Evolutionary conservation across 1,140 invertebrate genomes (phyloP), one percentile per base, ranked within the genome.

Genomic region (Tachypleus tridentatus): DNA sequence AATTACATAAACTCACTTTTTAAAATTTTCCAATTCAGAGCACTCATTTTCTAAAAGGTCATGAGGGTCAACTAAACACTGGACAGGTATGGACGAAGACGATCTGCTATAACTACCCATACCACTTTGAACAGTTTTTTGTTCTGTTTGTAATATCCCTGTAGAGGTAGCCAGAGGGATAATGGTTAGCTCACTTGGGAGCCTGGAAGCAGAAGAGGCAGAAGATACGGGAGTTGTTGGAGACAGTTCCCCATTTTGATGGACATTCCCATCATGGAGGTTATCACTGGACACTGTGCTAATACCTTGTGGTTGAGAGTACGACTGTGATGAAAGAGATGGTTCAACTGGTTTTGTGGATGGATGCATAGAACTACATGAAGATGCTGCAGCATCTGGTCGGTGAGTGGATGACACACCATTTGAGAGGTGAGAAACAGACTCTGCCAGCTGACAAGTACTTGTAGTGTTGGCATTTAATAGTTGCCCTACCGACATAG

Each of bases 11-110:
- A 71, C 67, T 64, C 66, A 73, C 72, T 69, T 72, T 51, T 72
- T 67, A 60, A 73, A 70, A 58, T 73, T 72, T 62, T 72, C 69
- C 57, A 73, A 52, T 64, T 73, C 72, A 54, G 67, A 65, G 54
- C 65, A 64, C 60, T 73, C 72, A 60, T 72, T 70, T 66, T 70
- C 64, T 48, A 67, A 67, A n/a, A 68, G 58, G 58, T 72, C 70
- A 54, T 69, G 67, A 58, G 70, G 70, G 64, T 71, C 70, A 57
- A 71, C 62, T 61, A 70, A 58, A 62, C 70, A 68, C 52, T 68
- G 65, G 29, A 29, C 29, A 29, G 29, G 29, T 29, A 29, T 29
- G 29, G 29, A 29, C 29, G 29, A 29, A 29, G 29, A 29, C 29
- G 29, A 29, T 2, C 29, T 29, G 29, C 29, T 29, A 29, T 29